phyloP scores from a whole-genome alignment of 2,888 invertebrate genomes.

The Leistus spinibarbis region DNA sequence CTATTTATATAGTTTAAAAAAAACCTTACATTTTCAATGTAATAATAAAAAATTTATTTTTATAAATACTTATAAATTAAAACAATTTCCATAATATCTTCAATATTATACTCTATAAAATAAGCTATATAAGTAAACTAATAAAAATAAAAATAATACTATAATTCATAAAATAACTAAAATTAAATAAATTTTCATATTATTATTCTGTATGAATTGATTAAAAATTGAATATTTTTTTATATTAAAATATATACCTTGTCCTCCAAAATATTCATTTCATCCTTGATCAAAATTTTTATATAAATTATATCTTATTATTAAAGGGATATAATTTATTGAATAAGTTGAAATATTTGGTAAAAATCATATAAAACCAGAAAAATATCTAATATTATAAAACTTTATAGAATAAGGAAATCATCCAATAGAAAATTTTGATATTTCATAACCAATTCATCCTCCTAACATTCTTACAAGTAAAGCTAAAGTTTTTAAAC shows the following conservation, averaged over 20 bases:
- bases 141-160: slow-evolving; percentile 45
- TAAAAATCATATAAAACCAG: slow-evolving; percentile 62
- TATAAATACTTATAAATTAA: slow-evolving; percentile 49
- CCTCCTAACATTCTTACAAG: slow-evolving; percentile 57
- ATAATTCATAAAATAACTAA: slow-evolving; percentile 54
- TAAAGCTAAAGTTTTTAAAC: slow-evolving; percentile 49
- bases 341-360: slow-evolving; percentile 53
- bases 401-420: slow-evolving; percentile 55
- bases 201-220: neutral
- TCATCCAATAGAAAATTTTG: slow-evolving; percentile 56
- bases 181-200: neutral
- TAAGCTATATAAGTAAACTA: slow-evolving; percentile 55
- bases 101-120: slow-evolving; percentile 57
- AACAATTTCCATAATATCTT: slow-evolving; percentile 57
- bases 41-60: slow-evolving; percentile 62
- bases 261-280: neutral
- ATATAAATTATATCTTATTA: neutral
- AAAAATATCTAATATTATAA: slow-evolving; percentile 49
- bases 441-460: slow-evolving; percentile 57
- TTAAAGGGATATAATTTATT: slow-evolving; percentile 51
- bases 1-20: slow-evolving; percentile 68
- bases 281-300: slow-evolving; percentile 1
- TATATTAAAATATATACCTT: neutral
- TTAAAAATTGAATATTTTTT: neutral
- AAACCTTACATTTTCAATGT: slow-evolving; percentile 72